phyloP scores from a whole-genome alignment of 2,113 vertebrate genomes.

The Elaphurus davidianus region DNA sequence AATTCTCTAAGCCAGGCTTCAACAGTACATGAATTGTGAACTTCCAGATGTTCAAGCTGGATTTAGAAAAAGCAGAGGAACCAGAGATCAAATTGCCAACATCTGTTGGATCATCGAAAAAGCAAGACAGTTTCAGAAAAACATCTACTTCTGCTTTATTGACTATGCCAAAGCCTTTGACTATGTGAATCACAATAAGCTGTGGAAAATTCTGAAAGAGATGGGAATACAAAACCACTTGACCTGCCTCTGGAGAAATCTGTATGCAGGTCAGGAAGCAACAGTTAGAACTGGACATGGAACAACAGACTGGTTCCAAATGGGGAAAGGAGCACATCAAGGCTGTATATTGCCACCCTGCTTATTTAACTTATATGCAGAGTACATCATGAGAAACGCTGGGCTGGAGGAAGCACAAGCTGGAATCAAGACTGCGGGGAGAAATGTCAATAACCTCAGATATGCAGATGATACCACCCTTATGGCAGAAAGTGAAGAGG shows the following conservation, averaged over 20 bases:
- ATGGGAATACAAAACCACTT: neutral
- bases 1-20: neutral
- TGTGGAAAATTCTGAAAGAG: neutral
- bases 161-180: neutral
- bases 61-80: neutral
- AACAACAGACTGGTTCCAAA: neutral
- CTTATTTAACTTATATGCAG: neutral
- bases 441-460: neutral
- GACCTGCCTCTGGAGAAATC: neutral
- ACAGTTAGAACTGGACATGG: neutral
- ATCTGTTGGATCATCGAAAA: accelerated
- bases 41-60: neutral
- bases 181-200: neutral
- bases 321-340: neutral
- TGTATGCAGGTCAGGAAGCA: neutral
- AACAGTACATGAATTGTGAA: neutral
- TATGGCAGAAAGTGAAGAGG: neutral
- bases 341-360: neutral
- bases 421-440: accelerated
- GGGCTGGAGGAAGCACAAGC: neutral
- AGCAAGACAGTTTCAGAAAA: neutral
- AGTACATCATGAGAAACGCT: accelerated
- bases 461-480: neutral
- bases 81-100: neutral
- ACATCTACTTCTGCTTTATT: neutral